Percentiles rank a stretch among this genome's conserved stretches.
These are phyloP conservation scores for Drosophila kambysellisi DNA, from an alignment of 2,888 invertebrate species.

Conservation along the genomic window DNA sequence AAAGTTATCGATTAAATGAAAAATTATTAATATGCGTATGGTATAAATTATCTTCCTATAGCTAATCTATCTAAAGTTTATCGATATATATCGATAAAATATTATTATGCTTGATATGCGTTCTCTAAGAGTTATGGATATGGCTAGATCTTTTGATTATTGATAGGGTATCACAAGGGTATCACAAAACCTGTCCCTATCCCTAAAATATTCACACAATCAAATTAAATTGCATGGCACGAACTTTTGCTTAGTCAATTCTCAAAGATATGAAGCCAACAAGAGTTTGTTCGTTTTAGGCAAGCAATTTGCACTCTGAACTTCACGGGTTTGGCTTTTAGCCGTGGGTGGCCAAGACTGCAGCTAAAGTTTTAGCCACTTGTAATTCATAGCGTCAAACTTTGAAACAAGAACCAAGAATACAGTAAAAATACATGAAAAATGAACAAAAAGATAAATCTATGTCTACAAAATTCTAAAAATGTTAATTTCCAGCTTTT, in stretches of 20 bases:
- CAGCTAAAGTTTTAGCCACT: constrained; percentile 10
- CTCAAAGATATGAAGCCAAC: neutral
- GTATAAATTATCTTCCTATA: neutral
- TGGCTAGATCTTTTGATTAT: too few relatives aligned
- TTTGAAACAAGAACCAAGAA: neutral
- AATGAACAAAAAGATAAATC: neutral
- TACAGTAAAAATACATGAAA: neutral
- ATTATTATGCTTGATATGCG: neutral
- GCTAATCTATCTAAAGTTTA: fast-evolving
- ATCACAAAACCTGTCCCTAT: neutral
- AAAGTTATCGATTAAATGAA: neutral
- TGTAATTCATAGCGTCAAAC: constrained; percentile 1
- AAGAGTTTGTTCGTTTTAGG: constrained; percentile 12
- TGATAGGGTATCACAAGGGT: neutral
- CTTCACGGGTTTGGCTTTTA: constrained; percentile 38
- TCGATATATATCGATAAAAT: neutral
- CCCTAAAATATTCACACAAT: constrained; percentile 10
- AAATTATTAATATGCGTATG: neutral
- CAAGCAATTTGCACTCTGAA: constrained; percentile 55
- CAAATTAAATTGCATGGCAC: constrained; percentile 42
- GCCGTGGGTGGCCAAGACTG: neutral
- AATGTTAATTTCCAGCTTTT: neutral
- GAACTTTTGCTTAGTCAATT: constrained; percentile 49
- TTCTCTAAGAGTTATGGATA: too few relatives aligned
- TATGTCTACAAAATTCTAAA: neutral